A percentile compares a stretch with the other conserved stretches of the same genome.
Conservation (phyloP, 2,113 vertebrate genomes). For the Steatornis caripensis region DNA sequence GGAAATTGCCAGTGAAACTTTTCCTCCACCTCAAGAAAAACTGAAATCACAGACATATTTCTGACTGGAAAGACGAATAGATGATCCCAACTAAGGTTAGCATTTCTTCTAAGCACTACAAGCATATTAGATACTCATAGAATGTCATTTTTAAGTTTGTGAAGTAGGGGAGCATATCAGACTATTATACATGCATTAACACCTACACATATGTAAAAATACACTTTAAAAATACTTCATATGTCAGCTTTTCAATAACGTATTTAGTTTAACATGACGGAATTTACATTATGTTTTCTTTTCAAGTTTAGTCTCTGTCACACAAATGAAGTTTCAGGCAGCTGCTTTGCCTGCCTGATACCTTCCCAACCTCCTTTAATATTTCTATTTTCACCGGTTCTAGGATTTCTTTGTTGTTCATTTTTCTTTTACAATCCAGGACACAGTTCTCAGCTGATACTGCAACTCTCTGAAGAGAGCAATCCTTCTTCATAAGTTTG, state of each 20-base stretch:
- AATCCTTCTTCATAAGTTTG: constrained; percentile 24
- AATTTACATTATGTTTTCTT: neutral
- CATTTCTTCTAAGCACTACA: neutral
- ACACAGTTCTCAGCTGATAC: constrained; percentile 38
- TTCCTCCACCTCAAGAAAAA: neutral
- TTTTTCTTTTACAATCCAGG: constrained; percentile 35
- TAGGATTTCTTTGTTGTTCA: neutral
- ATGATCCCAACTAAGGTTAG: neutral
- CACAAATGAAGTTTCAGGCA: neutral
- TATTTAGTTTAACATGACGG: neutral
- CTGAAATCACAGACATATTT: neutral
- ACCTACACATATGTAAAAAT: neutral
- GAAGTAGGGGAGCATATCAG: neutral
- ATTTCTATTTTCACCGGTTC: neutral
- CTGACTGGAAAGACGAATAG: neutral
- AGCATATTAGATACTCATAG: neutral
- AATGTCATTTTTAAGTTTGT: neutral
- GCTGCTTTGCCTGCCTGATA: neutral
- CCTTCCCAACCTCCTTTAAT: neutral
- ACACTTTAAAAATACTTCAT: neutral
- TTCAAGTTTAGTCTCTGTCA: neutral
- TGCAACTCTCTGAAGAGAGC: constrained; percentile 42
- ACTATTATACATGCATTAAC: neutral
- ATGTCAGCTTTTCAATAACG: neutral
- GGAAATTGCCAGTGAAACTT: neutral